phyloP scores from a whole-genome alignment of 2,113 vertebrate genomes.

The Buteo buteo region DNA sequence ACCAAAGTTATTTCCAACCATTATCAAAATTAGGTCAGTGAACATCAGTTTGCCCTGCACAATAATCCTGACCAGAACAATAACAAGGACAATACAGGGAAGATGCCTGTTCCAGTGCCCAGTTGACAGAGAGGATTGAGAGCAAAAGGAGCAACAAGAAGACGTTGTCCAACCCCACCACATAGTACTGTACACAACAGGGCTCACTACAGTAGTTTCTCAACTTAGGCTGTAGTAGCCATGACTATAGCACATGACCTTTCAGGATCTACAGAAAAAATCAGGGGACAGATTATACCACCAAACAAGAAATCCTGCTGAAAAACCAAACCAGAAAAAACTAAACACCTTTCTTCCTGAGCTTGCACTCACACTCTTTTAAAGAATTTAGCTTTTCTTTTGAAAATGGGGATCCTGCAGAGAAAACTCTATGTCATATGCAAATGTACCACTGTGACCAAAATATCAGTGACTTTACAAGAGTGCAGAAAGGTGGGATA shows the following conservation, averaged over 20 bases:
- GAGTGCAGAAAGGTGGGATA: background rate
- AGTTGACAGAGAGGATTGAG: background rate
- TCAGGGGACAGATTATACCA: background rate
- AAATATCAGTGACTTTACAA: background rate
- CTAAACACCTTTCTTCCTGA: background rate
- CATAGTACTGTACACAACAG: background rate
- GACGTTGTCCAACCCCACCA: background rate
- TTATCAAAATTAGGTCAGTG: background rate
- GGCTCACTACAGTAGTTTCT: background rate
- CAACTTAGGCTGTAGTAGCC: background rate
- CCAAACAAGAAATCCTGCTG: background rate
- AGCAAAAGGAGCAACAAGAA: background rate
- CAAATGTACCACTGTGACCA: background rate
- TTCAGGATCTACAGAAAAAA: background rate
- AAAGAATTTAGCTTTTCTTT: background rate
- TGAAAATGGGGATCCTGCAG: background rate
- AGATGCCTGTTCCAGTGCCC: background rate
- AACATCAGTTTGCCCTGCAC: background rate
- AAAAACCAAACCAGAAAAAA: background rate
- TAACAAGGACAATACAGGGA: background rate
- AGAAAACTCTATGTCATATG: background rate
- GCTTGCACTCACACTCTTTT: background rate
- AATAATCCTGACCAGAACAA: background rate
- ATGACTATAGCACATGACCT: background rate
- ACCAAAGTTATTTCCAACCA: background rate